phyloP scores from a whole-genome alignment of 1,140 invertebrate species.

The Zelostemma sp. region DNA sequence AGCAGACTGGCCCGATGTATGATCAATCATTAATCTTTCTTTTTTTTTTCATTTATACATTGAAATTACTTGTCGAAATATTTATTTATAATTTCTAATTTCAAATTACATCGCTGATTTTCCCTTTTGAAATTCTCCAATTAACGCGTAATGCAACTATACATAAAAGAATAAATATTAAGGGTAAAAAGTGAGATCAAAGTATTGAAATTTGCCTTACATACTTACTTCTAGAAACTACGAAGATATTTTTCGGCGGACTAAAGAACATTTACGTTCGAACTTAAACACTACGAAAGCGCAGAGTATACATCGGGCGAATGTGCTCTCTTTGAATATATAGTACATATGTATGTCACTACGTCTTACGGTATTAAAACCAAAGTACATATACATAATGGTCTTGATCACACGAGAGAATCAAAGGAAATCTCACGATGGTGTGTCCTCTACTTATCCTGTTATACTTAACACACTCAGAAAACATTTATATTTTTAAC shows the following conservation, averaged over 20 bases:
- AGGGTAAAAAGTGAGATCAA: constrained; percentile 8
- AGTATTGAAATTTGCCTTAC: constrained; percentile 9
- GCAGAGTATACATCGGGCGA: constrained; percentile 44
- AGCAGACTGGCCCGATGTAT: constrained; percentile 50
- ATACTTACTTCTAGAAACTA: background rate
- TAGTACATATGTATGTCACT: constrained; percentile 47
- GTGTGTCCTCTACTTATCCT: constrained; percentile 37
- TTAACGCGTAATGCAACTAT: background rate
- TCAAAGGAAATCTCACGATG: constrained; percentile 33
- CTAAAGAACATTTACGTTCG: background rate
- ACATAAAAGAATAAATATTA: constrained; percentile 8
- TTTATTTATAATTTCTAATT: too few species aligned
- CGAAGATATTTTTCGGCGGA: constrained; percentile 3
- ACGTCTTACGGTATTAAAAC: constrained; percentile 25
- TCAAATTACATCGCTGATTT: background rate
- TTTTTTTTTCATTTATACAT: background rate
- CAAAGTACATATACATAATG: constrained; percentile 25
- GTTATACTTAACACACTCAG: constrained; percentile 34
- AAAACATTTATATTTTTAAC: constrained; percentile 41
- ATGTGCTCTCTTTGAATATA: constrained; percentile 46
- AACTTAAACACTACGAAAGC: background rate
- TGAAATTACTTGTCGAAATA: background rate
- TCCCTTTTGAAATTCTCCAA: background rate
- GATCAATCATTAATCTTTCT: background rate
- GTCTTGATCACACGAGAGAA: constrained; percentile 15